These are phyloP conservation scores for Microplitis manilae DNA, from an alignment of 2,888 invertebrate species.

Conservation along the genomic window DNA sequence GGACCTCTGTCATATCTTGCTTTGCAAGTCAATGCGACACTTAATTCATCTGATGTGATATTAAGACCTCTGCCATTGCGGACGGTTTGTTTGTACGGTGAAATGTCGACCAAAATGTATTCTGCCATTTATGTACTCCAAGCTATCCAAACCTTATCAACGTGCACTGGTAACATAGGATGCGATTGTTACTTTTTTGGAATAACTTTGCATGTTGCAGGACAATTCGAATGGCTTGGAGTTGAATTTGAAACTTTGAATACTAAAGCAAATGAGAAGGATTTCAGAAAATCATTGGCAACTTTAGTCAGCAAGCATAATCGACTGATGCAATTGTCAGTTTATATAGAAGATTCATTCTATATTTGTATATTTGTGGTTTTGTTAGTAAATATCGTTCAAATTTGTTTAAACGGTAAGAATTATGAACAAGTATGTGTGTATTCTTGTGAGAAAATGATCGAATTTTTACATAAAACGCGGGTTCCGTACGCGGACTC, in stretches of 20 bases:
- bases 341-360: constrained; percentile 45
- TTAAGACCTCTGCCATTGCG: constrained; percentile 36
- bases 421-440: neutral
- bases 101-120: constrained; percentile 26
- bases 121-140: constrained; percentile 41
- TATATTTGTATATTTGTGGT: constrained; percentile 45
- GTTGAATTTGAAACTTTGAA: constrained; percentile 34
- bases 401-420: constrained; percentile 44
- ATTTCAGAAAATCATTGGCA: constrained; percentile 13
- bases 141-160: constrained; percentile 31
- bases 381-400: constrained; percentile 36
- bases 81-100: constrained; percentile 35
- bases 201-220: constrained; percentile 42
- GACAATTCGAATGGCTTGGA: constrained; percentile 37
- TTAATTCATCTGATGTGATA: neutral
- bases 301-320: constrained; percentile 38
- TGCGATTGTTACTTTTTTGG: constrained; percentile 43
- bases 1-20: neutral
- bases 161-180: constrained; percentile 37
- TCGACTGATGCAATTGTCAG: constrained; percentile 37
- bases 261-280: neutral
- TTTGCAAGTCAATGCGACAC: neutral
- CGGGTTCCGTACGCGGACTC: too few relatives aligned
- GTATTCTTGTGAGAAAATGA: too few relatives aligned
- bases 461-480: too few relatives aligned